Evolutionary conservation across 1,140 invertebrate genomes (phyloP), one percentile per base, ranked within the genome.

Genomic region (Neotoxoptera formosana): DNA sequence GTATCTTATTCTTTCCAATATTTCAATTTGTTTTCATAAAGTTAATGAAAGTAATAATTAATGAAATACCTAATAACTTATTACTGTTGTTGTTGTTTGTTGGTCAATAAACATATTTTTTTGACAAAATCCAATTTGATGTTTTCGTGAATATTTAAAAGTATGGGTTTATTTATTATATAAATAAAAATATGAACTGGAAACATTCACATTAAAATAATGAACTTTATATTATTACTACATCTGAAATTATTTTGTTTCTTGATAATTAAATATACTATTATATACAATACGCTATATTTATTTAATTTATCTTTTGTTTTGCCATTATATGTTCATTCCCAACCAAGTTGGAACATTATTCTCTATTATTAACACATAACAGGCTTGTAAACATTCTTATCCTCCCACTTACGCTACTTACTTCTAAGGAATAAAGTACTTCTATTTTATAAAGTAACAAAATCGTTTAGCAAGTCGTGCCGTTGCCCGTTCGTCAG

Each of bases 381-480:
- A 45, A 67, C 89, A 45, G 36, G 36, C 9, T 90, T 45, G 36
- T 90, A 30, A 90, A 67, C 36, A 60, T 45, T 90, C 17, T 60
- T 90, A 90, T n/a, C 25, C 56, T 2, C 36, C 53, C 89, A 90
- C 86, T 47, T 20, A 51, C 17, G 30, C 83, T 2, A 36, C 30
- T 34, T 30, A 34, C n/a, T 20, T 48, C 48, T 90, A 60, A 90
- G 45, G 86, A 93, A 76, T 30, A 76, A 0, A 67, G 14, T 76
- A 76, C 60, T 76, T 17, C 30, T 76, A 76, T 76, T 20, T 4
- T 76, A 14, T 76, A 76, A 76, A 76, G 14, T 76, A 76, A 45
- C 14, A 56, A 81, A 83, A 92, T 83, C 45, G 47, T 92, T 83
- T 92, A 83, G 47, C 30, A 47, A 93, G 34, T 93, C 91, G 91